Evolutionary conservation across 1,140 invertebrate species (phyloP).

Genomic region (Anastatus disparis): DNA sequence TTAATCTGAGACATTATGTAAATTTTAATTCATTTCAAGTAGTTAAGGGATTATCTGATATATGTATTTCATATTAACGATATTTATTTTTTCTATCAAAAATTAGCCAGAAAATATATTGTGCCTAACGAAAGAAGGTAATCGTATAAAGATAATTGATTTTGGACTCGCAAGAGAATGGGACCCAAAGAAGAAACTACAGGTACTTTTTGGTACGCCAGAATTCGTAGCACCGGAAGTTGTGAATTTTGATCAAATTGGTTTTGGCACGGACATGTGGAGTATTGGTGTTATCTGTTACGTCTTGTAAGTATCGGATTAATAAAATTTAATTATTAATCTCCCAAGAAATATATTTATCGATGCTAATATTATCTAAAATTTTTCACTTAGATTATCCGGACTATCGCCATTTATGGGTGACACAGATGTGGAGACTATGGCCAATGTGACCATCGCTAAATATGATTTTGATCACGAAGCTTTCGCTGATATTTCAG

Average conservation of each 20-base stretch:
- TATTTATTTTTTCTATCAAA: no score
- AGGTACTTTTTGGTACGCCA: slow-evolving; percentile 96
- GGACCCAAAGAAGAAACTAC: slow-evolving; percentile 90
- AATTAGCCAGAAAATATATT: slow-evolving; percentile 95
- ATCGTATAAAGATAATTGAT: slow-evolving; percentile 98
- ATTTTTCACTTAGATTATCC: slow-evolving; percentile 77
- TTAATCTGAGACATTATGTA: no score
- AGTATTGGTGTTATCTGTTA: slow-evolving; percentile 97
- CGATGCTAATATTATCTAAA: no score
- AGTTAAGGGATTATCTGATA: no score
- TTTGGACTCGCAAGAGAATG: slow-evolving; percentile 94
- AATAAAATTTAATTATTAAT: no score
- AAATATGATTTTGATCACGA: slow-evolving; percentile 97
- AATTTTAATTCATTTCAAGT: no score
- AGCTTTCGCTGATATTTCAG: slow-evolving; percentile 90
- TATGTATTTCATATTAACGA: no score
- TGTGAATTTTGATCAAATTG: slow-evolving; percentile 96
- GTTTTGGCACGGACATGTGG: slow-evolving; percentile 97
- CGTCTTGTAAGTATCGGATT: slow-evolving; percentile 95
- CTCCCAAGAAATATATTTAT: no score
- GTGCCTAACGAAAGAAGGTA: slow-evolving; percentile 92
- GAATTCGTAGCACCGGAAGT: slow-evolving; percentile 99
- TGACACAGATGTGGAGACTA: slow-evolving; percentile 95
- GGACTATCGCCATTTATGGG: slow-evolving; percentile 99
- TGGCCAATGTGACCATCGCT: slow-evolving; percentile 95